Evolutionary conservation across 2,888 invertebrate species (phyloP), one percentile per base, ranked within the genome.

Genomic region (Lepetodrilus schrolli): DNA sequence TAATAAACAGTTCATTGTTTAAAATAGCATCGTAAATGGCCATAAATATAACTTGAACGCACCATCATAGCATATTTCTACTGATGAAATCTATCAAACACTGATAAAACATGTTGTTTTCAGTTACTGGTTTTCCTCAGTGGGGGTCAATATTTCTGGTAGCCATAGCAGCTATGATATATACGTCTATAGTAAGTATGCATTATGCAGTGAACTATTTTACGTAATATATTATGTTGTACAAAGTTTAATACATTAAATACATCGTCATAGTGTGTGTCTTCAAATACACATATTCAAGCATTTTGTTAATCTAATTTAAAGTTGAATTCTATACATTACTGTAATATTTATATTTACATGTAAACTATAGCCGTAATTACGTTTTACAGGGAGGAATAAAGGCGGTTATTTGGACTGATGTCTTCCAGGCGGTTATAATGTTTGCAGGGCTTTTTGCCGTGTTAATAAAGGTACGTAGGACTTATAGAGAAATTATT

Each of bases 81-180:
- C n/a, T n/a, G n/a, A n/a, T n/a, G n/a, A n/a, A n/a, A n/a, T n/a
- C n/a, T n/a, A n/a, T n/a, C n/a, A n/a, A n/a, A n/a, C n/a, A n/a
- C n/a, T n/a, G n/a, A n/a, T n/a, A n/a, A n/a, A n/a, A n/a, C n/a
- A n/a, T n/a, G n/a, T n/a, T n/a, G n/a, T n/a, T 75, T 78, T 43
- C 79, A 84, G 84, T 84, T 4, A 80, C 83, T 4, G 82, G 81
- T 0, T 79, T 84, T 23, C 83, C 84, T 8, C 77, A 80, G 69
- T 80, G 78, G 78, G 78, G 75, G n/a, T 84, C 84, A 4, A 83
- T 84, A 1, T 66, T 80, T 0, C 74, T 78, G 0, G 81, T 84
- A 0, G 83, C 82, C 4, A 13, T 73, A 1, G 82, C 84, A 1
- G 78, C 84, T 4, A 80, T 82, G 1, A 82, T 84, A 7, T 84